A percentile compares a stretch with the other conserved stretches of the same genome.
Conservation (phyloP, 2,113 vertebrate species). For the Sinosuthora webbiana region DNA sequence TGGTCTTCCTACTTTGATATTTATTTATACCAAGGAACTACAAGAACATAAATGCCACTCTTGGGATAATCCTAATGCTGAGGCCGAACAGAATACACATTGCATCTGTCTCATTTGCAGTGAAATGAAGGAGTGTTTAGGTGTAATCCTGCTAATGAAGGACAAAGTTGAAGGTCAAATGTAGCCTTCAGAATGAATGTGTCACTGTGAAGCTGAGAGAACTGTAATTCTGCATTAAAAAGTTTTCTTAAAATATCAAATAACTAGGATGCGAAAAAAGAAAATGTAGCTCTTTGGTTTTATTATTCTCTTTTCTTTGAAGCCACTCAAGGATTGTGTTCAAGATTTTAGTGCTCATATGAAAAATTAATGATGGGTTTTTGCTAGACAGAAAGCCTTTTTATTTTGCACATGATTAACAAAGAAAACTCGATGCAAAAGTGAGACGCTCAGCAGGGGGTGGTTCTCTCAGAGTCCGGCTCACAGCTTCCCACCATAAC, state of each 20-base stretch:
- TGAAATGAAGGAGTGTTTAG: slow-evolving; percentile 63
- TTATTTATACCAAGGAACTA: slow-evolving; percentile 78
- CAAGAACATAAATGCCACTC: slow-evolving; percentile 77
- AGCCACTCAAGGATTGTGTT: slow-evolving; percentile 46
- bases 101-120: slow-evolving; percentile 71
- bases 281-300: neutral
- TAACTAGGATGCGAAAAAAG: neutral
- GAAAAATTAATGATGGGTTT: slow-evolving; percentile 73
- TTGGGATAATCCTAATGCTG: slow-evolving; percentile 73
- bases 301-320: slow-evolving; percentile 51
- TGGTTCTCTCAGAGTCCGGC: neutral
- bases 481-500: slow-evolving; percentile 46
- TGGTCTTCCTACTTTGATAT: slow-evolving; percentile 75
- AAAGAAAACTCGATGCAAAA: slow-evolving; percentile 55
- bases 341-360: slow-evolving; percentile 61
- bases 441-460: slow-evolving; percentile 27
- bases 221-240: neutral
- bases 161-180: slow-evolving; percentile 76
- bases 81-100: slow-evolving; percentile 44
- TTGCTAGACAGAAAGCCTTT: slow-evolving; percentile 63
- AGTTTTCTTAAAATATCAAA: slow-evolving; percentile 33
- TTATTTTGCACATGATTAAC: slow-evolving; percentile 66
- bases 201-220: slow-evolving; percentile 5
- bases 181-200: slow-evolving; percentile 37
- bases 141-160: slow-evolving; percentile 63